phyloP scores from a whole-genome alignment of 2,113 vertebrate genomes.

The Tonatia bakeri region DNA sequence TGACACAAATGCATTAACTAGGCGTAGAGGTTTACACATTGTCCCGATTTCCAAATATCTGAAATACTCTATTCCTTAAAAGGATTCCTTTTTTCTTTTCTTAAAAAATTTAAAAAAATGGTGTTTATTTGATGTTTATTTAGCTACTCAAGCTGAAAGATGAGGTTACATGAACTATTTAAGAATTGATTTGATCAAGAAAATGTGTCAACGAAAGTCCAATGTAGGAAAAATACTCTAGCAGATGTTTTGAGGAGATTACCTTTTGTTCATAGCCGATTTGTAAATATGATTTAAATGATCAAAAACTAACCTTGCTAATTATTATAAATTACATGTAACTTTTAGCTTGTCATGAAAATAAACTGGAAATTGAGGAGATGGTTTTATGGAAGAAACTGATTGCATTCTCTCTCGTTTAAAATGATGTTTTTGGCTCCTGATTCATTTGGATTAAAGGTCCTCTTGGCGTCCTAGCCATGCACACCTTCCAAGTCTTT shows the following conservation, averaged over 20 bases:
- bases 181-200: not conserved
- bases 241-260: not conserved
- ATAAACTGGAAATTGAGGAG: not conserved
- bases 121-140: not conserved
- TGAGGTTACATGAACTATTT: not conserved
- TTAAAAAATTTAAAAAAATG: not conserved
- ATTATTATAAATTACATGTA: not conserved
- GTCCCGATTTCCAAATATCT: not conserved
- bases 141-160: not conserved
- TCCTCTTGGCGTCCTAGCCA: not conserved
- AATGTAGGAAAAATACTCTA: not conserved
- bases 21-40: not conserved
- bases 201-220: not conserved
- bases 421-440: not conserved
- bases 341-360: not conserved
- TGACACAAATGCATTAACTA: not conserved
- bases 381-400: not conserved
- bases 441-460: slow-evolving; percentile 23
- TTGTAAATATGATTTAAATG: not conserved
- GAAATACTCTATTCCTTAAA: not conserved
- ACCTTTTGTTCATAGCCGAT: not conserved
- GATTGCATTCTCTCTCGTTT: slow-evolving; percentile 7
- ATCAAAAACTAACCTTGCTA: not conserved
- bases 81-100: not conserved
- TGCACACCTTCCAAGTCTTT: slow-evolving; percentile 30